Evolutionary conservation across 2,888 invertebrate genomes (phyloP).

Genomic region (Caenorhabditis plicata): DNA sequence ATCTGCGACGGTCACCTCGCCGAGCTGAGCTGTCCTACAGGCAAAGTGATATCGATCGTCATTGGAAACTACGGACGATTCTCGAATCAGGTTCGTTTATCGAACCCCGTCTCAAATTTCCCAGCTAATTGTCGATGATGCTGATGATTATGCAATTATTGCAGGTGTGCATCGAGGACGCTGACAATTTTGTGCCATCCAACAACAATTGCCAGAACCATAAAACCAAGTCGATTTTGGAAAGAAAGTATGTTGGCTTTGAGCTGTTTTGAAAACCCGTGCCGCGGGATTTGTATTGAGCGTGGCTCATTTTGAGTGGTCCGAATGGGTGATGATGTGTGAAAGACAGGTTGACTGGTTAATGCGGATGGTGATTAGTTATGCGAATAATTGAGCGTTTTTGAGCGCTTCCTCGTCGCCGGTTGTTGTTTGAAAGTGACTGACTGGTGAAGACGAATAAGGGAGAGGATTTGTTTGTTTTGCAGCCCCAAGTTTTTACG

Average conservation of each 20-base stretch:
- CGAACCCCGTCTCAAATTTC: not conserved
- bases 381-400: too few species aligned
- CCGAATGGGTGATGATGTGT: too few species aligned
- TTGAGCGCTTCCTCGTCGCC: too few species aligned
- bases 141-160: not conserved
- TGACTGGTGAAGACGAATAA: too few species aligned
- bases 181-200: conserved; percentile 12
- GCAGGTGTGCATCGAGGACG: conserved; percentile 20
- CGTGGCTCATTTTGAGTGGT: too few species aligned
- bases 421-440: too few species aligned
- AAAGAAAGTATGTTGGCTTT: conserved; percentile 42
- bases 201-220: conserved; percentile 34
- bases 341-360: too few species aligned
- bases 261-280: too few species aligned
- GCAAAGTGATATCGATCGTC: conserved; percentile 35
- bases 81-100: conserved; percentile 14
- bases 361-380: too few species aligned
- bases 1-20: conserved; percentile 40
- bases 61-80: conserved; percentile 47
- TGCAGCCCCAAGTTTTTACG: too few species aligned
- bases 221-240: conserved; percentile 29
- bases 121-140: not conserved
- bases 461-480: too few species aligned
- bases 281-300: too few species aligned
- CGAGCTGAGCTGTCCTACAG: conserved; percentile 36